Base-by-base conservation (phyloP, 2,888 invertebrate species). In the Macropis europaea region DNA sequence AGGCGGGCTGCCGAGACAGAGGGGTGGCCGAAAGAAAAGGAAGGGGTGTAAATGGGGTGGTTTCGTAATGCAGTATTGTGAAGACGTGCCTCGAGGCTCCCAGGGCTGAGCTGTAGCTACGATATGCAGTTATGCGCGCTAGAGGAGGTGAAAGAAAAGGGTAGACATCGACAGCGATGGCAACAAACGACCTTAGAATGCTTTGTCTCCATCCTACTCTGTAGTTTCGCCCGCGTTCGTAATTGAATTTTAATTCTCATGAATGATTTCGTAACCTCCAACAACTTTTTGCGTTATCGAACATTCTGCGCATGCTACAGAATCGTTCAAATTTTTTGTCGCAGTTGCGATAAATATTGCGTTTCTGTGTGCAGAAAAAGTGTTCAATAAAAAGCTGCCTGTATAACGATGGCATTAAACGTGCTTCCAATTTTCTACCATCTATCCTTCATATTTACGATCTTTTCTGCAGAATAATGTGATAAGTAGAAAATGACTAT, bases 11-110 rank as follows among this genome's bases (percentile, higher is more conserved):
- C 32, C 48, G 63, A 30, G 38, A 32, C 42, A 45, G 24, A n/a
- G 48, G 26, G 47, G 45, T 17, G 36, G 60, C 11, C 53, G 67
- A 53, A 60, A 59, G 24, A 38, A 45, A 47, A 47, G 60, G 61
- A 52, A 57, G 50, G 45, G 69, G 66, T 50, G 57, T 15, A 62
- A 70, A 69, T 40, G 68, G 60, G 69, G 59, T 47, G 76, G 82
- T 84, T 84, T 81, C 82, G 81, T 84, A 84, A 86, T 86, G 84
- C 81, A 78, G 83, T 83, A 84, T 85, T 82, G 84, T 79, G 76
- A 72, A 74, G 76, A 81, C 81, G 77, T 77, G 82, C 79, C 83
- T 77, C 66, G 81, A 70, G 83, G 83, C 77, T 72, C 13, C 48
- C 73, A 69, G 68, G 63, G 59, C 67, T 69, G 74, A 82, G 83